Evolutionary conservation across 2,113 vertebrate species (phyloP).

Genomic region (Sorex fumeus): DNA sequence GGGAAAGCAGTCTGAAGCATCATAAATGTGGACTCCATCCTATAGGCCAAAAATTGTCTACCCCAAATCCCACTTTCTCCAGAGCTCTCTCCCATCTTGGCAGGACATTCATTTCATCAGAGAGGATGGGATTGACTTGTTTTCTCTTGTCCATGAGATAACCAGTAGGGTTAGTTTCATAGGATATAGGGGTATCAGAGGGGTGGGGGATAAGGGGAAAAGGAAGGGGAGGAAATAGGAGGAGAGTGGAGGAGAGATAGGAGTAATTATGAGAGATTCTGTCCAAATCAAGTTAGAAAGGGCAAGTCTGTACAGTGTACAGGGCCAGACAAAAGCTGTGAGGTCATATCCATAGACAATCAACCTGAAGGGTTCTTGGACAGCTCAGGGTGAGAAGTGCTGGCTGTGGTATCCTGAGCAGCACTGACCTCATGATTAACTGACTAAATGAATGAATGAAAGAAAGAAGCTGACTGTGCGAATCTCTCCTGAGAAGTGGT

Average conservation of each 20-base stretch:
- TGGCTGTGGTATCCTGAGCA: background rate
- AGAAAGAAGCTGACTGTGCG: background rate
- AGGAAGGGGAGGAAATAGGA: too few relatives aligned
- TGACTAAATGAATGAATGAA: background rate
- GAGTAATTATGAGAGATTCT: too few relatives aligned
- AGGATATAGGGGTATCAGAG: background rate
- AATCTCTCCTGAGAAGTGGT: background rate
- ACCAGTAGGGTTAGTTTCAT: background rate
- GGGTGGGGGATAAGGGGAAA: too few relatives aligned
- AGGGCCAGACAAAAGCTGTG: background rate
- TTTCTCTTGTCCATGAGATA: background rate
- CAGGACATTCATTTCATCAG: background rate
- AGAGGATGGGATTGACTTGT: background rate
- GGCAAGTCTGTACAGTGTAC: background rate
- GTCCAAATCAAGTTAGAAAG: background rate
- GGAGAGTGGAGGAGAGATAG: too few relatives aligned
- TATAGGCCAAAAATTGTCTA: background rate
- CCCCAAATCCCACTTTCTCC: background rate
- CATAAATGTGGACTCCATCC: background rate
- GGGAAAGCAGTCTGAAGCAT: background rate
- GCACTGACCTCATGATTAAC: background rate
- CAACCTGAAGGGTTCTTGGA: background rate
- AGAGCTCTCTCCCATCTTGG: background rate
- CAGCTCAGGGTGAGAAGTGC: background rate
- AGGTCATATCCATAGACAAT: too few relatives aligned